Evolutionary conservation across 2,797 vertebrate species (phyloP).

Genomic region (Gymnothorax javanicus): DNA sequence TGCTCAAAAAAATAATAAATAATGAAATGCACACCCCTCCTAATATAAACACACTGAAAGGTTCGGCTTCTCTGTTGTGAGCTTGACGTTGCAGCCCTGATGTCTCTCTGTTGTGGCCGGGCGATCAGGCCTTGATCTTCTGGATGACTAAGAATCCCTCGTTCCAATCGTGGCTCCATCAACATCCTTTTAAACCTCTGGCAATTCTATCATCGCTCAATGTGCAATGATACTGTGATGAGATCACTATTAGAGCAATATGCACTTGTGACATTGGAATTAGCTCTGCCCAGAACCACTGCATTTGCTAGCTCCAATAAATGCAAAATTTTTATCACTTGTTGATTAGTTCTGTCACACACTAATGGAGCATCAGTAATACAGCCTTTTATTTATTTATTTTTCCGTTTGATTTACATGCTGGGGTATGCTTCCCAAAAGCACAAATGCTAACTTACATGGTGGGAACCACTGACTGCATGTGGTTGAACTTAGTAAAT

Average conservation of each 20-base stretch:
- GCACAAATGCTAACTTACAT: too few relatives aligned
- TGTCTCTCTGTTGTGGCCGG: neutral
- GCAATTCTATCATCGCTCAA: neutral
- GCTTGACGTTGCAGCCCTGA: neutral
- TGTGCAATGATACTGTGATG: neutral
- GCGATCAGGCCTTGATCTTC: neutral
- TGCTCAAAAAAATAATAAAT: neutral
- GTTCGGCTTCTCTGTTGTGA: neutral
- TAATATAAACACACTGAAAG: slow-evolving; percentile 13
- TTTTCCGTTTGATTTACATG: neutral
- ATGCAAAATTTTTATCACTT: neutral
- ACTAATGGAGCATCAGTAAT: neutral
- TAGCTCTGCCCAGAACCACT: neutral
- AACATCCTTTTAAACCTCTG: neutral
- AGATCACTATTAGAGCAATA: neutral
- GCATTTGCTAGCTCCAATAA: neutral
- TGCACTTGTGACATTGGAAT: neutral
- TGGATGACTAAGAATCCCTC: neutral
- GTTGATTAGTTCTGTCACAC: neutral
- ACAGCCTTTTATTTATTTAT: neutral
- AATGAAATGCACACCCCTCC: slow-evolving; percentile 16
- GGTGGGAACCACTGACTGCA: too few relatives aligned
- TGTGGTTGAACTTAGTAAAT: too few relatives aligned
- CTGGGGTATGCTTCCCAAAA: neutral
- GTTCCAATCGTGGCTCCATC: neutral